These are phyloP conservation scores for Oceanodroma leucorhoa DNA, from an alignment of 2,797 vertebrate species.

Conservation along the genomic window DNA sequence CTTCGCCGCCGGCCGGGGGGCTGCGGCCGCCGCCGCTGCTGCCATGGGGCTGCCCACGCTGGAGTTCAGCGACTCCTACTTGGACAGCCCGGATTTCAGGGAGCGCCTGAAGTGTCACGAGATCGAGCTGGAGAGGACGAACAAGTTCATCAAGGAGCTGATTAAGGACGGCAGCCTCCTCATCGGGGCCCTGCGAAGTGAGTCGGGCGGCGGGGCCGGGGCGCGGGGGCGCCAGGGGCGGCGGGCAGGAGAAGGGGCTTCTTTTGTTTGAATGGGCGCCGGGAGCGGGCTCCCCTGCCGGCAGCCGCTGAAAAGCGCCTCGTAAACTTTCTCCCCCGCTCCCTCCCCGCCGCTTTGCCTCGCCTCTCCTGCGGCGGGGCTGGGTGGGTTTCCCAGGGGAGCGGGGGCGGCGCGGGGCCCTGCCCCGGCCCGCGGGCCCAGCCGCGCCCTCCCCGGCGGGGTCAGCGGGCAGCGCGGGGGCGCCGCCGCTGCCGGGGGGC, in stretches of 20 bases:
- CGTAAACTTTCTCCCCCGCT: not conserved
- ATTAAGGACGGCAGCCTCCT: slow-evolving; percentile 96
- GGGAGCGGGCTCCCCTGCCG: slow-evolving; percentile 75
- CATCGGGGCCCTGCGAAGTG: slow-evolving; percentile 89
- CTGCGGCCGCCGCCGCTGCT: not conserved
- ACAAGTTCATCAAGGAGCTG: slow-evolving; percentile 96
- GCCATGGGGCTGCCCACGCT: slow-evolving; percentile 93
- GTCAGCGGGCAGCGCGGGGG: not conserved
- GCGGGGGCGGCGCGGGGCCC: not conserved
- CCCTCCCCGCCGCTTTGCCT: not conserved
- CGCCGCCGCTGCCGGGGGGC: not conserved
- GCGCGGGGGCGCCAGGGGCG: not conserved
- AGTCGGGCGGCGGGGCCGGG: slow-evolving; percentile 61
- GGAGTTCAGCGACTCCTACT: slow-evolving; percentile 95
- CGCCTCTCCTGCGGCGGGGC: not conserved
- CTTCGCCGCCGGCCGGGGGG: not conserved
- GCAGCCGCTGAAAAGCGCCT: slow-evolving; percentile 16
- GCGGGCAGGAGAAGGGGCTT: slow-evolving; percentile 16
- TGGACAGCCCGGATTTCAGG: slow-evolving; percentile 95
- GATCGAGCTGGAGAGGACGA: slow-evolving; percentile 92
- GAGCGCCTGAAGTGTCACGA: slow-evolving; percentile 94
- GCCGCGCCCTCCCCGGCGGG: not conserved
- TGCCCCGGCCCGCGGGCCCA: not conserved
- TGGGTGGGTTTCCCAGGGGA: not conserved
- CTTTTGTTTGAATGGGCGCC: slow-evolving; percentile 77